Evolutionary conservation across 2,888 invertebrate genomes (phyloP).

Genomic region (Silvanus unidentatus): DNA sequence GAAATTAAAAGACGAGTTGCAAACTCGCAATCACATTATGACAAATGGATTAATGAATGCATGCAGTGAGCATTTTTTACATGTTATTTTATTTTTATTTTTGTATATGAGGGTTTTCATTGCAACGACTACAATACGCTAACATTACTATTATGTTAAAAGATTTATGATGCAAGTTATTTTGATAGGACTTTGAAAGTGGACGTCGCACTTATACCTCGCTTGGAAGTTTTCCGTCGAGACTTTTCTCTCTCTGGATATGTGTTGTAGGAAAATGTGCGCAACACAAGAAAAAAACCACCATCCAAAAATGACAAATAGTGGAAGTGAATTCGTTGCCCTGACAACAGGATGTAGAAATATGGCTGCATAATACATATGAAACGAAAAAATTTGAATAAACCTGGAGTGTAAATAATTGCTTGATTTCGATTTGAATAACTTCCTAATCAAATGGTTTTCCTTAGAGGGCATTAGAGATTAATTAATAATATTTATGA

Average conservation of each 20-base stretch:
- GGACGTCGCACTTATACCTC: neutral
- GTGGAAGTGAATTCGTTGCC: conserved; percentile 38
- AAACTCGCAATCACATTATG: no score
- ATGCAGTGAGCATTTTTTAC: no score
- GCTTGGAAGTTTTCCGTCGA: neutral
- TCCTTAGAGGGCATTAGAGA: no score
- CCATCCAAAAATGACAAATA: conserved; percentile 42
- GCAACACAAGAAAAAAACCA: conserved; percentile 36
- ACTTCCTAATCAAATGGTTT: no score
- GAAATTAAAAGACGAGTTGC: neutral
- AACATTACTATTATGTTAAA: conserved; percentile 11
- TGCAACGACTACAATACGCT: no score
- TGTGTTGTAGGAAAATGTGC: conserved; percentile 37
- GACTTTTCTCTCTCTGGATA: neutral
- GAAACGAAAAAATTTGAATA: conserved; percentile 25
- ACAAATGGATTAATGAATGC: no score
- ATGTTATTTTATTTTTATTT: no score
- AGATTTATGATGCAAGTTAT: conserved; percentile 29
- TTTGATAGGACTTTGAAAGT: conserved; percentile 18
- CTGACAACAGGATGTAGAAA: conserved; percentile 26
- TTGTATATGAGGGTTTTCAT: no score
- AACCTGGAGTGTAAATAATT: no score
- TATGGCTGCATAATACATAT: conserved; percentile 43
- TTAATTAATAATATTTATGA: no score
- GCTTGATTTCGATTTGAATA: no score